Evolutionary conservation across 1,140 invertebrate species (phyloP), one percentile per base, ranked within the genome.

Genomic region (Lerema accius): DNA sequence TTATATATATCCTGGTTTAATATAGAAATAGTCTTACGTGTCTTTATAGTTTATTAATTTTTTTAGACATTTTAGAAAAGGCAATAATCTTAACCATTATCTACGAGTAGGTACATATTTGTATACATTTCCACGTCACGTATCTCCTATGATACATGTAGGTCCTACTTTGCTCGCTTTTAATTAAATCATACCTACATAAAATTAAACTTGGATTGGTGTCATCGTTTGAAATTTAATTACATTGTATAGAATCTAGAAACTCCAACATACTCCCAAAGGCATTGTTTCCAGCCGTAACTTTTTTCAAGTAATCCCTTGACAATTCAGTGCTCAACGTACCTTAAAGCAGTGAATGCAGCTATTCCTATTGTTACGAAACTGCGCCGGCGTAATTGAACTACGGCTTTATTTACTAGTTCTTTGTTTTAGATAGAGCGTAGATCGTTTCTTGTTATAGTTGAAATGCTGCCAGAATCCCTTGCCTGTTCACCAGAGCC

Each of bases 401-500:
- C 14, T 11, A 46, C 17, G 10, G 16, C 19, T 23, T 23, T 11
- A 23, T 46, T 46, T 23, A 10, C 6, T 16, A 3, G 19, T 49
- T 32, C 26, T 49, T 49, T 49, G 19, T 49, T 49, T 49, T 32
- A 49, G 23, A 49, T 49, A 49, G 3, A 13, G 10, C 45, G 19
- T 11, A 49, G 46, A 49, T 49, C 19, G 13, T 7, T 32, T 49
- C 6, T 32, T 23, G 39, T 17, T 55, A 11, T 28, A 45, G 23
- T 45, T 56, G 40, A 56, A 56, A 43, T 45, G 23, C 32, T 56
- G 53, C 39, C 40, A 56, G 23, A 0, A 26, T 6, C 11, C 17
- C 17, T 14, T 14, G n/a, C n/a, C 15, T 42, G n/a, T 37, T 42
- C 28, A 32, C 28, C 28, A 32, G 28, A 40, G 5, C 37, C 19